Percentiles rank a stretch among this genome's conserved stretches.
phyloP scores from a whole-genome alignment of 2,113 vertebrate genomes.

The Carollia perspicillata region DNA sequence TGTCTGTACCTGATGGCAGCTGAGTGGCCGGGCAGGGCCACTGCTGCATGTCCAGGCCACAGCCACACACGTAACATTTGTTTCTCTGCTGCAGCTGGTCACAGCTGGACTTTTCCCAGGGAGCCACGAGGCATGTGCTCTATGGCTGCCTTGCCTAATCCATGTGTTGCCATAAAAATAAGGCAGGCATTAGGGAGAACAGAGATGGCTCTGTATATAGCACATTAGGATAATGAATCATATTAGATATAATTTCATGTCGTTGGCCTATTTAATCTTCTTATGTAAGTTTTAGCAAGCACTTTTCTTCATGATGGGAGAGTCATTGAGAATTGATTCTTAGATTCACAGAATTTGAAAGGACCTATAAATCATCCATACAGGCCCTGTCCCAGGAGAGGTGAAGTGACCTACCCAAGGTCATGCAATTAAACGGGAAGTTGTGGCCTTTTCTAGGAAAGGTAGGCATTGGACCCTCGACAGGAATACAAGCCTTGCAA shows the following conservation, averaged over 20 bases:
- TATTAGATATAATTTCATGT: constrained; percentile 35
- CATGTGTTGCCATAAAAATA: neutral
- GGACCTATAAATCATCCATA: constrained; percentile 10
- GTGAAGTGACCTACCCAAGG: constrained; percentile 43
- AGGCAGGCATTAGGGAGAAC: neutral
- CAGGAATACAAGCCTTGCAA: rapidly evolving
- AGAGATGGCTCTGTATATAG: neutral
- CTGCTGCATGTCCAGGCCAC: rapidly evolving
- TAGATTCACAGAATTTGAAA: neutral
- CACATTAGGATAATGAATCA: constrained; percentile 38
- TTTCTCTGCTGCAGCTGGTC: neutral
- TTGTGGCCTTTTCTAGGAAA: neutral
- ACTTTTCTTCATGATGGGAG: constrained; percentile 1
- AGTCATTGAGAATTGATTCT: constrained; percentile 41
- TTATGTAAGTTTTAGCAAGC: constrained; percentile 28
- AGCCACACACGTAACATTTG: rapidly evolving
- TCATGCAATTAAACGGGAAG: neutral
- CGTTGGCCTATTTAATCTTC: constrained; percentile 52
- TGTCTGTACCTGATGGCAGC: rapidly evolving
- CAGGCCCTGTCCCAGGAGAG: neutral
- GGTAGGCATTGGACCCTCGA: neutral
- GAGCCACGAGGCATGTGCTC: neutral
- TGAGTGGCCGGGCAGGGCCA: rapidly evolving
- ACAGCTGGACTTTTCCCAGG: rapidly evolving
- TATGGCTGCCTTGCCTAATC: neutral